Base-by-base conservation (phyloP, 2,113 vertebrate species). In the Tragelaphus strepsiceros region DNA sequence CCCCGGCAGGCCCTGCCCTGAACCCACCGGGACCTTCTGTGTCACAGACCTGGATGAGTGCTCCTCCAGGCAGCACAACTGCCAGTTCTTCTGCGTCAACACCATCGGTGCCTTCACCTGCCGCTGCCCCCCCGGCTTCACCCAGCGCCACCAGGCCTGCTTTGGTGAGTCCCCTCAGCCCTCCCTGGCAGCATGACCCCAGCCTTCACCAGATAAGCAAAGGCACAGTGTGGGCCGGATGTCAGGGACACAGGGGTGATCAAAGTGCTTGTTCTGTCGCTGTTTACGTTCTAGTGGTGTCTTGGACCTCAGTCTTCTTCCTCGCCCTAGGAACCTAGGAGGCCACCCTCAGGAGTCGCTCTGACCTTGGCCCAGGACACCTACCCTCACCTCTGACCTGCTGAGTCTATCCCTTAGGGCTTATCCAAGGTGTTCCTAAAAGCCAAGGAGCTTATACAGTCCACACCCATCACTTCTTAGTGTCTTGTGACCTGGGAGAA, bases 11-110 rank as follows among this genome's bases (percentile, higher is more conserved):
- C 30, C 56, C 51, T 3, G 28, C 32, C 24, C 88, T 95, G 96
- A 95, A 35, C 88, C 19, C 0, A 0, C 4, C 3, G 39, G 53
- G 11, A 21, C 56, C 2, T 0, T 95, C 62, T 53, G 64, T 81
- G 67, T 77, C 32, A 0, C 97, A 99, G 99, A 99, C 98, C 51
- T 99, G 98, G 99, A 99, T 0, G 99, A 99, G 93, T 99, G 99
- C 54, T 99, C 99, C 71, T 99, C 99, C n/a, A 99, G 99, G 95
- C 99, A 99, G 88, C 99, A 99, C 98, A 99, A 99, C 98, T 99
- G 99, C 98, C 99, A 99, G 98, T 99, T 99, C 99, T 98, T 99
- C 32, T 99, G 99, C 0, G 98, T 99, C 89, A 99, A 99, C 98
- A 99, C 99, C 30, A 98, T 99, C 0, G 99, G 99, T 3, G 98